These are phyloP conservation scores for Lobophora halterata DNA, from an alignment of 2,888 invertebrate species.

Conservation along the genomic window DNA sequence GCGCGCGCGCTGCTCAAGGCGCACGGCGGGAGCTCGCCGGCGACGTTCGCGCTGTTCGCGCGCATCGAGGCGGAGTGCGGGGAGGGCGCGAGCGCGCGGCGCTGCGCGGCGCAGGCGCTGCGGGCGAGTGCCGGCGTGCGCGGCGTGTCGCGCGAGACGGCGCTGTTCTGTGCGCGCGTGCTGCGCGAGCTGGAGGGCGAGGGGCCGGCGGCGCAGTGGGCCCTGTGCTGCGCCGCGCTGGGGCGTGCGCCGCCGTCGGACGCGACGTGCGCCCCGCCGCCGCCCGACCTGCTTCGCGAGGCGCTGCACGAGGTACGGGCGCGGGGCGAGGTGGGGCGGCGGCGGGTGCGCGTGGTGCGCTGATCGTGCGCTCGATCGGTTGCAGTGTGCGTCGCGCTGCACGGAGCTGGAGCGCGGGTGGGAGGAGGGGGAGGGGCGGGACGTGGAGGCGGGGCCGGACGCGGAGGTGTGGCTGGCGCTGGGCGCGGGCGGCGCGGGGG, in stretches of 20 bases:
- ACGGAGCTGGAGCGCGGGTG: constrained; percentile 34
- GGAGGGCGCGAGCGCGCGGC: constrained; percentile 20
- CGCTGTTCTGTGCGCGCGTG: constrained; percentile 45
- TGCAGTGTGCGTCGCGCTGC: constrained; percentile 45
- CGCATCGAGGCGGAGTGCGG: constrained; percentile 44
- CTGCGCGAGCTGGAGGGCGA: constrained; percentile 30
- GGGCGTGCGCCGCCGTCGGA: too few species aligned
- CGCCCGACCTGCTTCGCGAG: too few species aligned
- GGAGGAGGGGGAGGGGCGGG: constrained; percentile 22
- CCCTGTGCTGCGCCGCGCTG: constrained; percentile 23
- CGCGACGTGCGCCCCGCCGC: too few species aligned
- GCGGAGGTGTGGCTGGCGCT: too few species aligned
- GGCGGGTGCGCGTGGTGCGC: too few species aligned
- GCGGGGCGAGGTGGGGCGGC: too few species aligned
- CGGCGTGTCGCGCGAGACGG: constrained; percentile 25
- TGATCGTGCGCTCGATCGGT: constrained; percentile 22
- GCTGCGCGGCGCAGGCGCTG: constrained; percentile 26
- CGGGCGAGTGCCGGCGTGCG: constrained; percentile 30
- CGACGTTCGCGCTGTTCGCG: constrained; percentile 54
- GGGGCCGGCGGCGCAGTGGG: constrained; percentile 27
- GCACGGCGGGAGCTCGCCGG: constrained; percentile 33
- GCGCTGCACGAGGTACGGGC: constrained; percentile 11
- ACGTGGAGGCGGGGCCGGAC: constrained; percentile 9
- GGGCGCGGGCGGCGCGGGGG: constrained; percentile 39
- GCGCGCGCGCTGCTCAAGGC: constrained; percentile 38